Percentiles rank a stretch among this genome's conserved stretches.
These are phyloP conservation scores for Thalassoma bifasciatum DNA, from an alignment of 2,113 vertebrate species.

Conservation along the genomic window DNA sequence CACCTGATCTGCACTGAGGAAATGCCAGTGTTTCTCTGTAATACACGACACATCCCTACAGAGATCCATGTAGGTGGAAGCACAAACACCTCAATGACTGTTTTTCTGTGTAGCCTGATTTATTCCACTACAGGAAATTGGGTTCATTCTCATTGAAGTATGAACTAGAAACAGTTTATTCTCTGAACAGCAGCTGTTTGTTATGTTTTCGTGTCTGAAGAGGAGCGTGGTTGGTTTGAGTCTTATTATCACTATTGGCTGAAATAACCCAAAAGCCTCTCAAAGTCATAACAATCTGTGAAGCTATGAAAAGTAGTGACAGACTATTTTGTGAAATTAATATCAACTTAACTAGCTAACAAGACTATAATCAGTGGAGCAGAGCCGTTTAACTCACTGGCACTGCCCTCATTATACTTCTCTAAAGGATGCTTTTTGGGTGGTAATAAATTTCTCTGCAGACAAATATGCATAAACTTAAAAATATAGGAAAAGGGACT, in stretches of 20 bases:
- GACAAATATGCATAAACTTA: constrained; percentile 18
- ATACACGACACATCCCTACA: constrained; percentile 43
- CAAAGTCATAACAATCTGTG: neutral
- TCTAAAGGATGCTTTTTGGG: no score
- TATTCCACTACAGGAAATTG: constrained; percentile 26
- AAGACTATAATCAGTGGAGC: neutral
- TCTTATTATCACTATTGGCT: neutral
- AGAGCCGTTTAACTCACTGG: neutral
- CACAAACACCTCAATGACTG: constrained; percentile 46
- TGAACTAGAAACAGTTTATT: constrained; percentile 7
- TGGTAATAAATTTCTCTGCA: constrained; percentile 1
- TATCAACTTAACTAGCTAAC: neutral
- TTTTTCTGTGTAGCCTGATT: constrained; percentile 25
- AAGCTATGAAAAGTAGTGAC: neutral
- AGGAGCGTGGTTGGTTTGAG: neutral
- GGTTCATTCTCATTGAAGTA: constrained; percentile 19
- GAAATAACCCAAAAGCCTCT: neutral
- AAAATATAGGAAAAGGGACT: constrained; percentile 12
- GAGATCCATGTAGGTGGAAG: constrained; percentile 53
- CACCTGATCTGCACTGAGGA: constrained; percentile 34
- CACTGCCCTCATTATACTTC: no score
- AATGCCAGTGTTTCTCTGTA: constrained; percentile 46
- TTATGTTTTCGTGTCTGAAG: constrained; percentile 10
- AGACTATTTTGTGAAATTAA: neutral
- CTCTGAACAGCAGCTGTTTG: constrained; percentile 1